Percentiles rank a stretch among this genome's conserved stretches.
Conservation (phyloP, 2,113 vertebrate species). For the Perca fluviatilis region DNA sequence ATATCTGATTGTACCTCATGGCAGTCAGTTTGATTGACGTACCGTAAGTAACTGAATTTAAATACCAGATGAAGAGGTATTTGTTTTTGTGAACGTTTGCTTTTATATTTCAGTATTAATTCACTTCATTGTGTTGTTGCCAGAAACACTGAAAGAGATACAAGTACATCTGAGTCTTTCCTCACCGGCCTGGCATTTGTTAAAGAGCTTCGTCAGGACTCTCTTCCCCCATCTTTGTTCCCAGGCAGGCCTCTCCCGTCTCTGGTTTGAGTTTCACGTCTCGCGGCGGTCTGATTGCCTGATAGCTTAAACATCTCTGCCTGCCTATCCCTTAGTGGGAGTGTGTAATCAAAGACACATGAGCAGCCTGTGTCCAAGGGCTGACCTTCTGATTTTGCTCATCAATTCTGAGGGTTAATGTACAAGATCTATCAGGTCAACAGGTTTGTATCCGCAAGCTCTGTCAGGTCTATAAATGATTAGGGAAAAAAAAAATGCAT, state of each 20-base stretch:
- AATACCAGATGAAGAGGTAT: constrained; percentile 58
- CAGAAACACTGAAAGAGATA: constrained; percentile 68
- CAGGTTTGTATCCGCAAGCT: constrained; percentile 66
- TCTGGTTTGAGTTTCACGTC: constrained; percentile 85
- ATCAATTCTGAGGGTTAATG: constrained; percentile 80
- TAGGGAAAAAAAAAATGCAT: constrained; percentile 49
- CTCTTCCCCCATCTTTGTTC: constrained; percentile 67
- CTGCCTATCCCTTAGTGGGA: constrained; percentile 73
- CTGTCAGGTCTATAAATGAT: constrained; percentile 70
- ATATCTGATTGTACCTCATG: constrained; percentile 51
- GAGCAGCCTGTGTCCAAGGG: constrained; percentile 76
- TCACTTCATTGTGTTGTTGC: constrained; percentile 46
- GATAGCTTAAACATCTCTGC: constrained; percentile 83
- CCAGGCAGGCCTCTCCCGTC: constrained; percentile 63
- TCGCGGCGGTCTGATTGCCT: constrained; percentile 83
- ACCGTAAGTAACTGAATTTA: constrained; percentile 49
- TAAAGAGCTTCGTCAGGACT: constrained; percentile 69
- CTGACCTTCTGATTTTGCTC: constrained; percentile 85
- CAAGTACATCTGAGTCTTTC: constrained; percentile 59
- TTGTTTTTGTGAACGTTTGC: constrained; percentile 58
- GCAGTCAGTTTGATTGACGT: constrained; percentile 61
- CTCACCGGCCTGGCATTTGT: constrained; percentile 72
- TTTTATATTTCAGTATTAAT: constrained; percentile 67
- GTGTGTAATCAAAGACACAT: constrained; percentile 86
- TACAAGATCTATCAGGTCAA: constrained; percentile 76